phyloP scores from a whole-genome alignment of 2,113 vertebrate genomes.

The Oriolus oriolus region DNA sequence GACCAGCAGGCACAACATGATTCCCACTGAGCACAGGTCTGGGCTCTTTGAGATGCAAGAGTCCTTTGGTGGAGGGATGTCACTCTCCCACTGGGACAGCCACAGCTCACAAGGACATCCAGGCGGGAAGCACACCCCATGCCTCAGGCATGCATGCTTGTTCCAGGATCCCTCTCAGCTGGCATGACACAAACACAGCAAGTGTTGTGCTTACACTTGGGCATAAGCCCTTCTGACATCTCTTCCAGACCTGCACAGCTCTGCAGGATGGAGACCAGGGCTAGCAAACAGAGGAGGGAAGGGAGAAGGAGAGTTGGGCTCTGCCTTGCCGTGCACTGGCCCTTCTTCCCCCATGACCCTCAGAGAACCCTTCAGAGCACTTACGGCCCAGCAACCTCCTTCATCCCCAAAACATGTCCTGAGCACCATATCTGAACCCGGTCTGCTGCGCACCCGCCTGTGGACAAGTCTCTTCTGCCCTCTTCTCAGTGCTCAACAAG shows the following conservation, averaged over 20 bases:
- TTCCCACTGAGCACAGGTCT: too few species aligned
- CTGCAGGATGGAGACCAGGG: background rate
- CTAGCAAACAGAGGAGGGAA: too few species aligned
- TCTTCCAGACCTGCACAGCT: background rate
- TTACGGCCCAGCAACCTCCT: background rate
- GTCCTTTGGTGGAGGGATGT: background rate
- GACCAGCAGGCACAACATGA: background rate
- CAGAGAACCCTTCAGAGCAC: background rate
- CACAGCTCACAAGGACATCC: background rate
- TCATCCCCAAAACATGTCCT: background rate
- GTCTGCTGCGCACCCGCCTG: fast-evolving
- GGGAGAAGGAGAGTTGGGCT: background rate
- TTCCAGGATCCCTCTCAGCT: background rate
- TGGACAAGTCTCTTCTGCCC: fast-evolving
- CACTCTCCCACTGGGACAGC: background rate
- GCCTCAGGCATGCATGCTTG: fast-evolving
- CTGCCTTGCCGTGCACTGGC: fast-evolving
- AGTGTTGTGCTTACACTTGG: background rate
- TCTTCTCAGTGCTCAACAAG: background rate
- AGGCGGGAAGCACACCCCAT: fast-evolving
- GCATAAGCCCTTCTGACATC: background rate
- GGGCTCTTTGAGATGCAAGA: fast-evolving
- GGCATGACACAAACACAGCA: fast-evolving
- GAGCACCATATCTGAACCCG: fast-evolving
- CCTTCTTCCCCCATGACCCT: background rate